phyloP scores from a whole-genome alignment of 2,113 vertebrate genomes.

The Fregetta grallaria region DNA sequence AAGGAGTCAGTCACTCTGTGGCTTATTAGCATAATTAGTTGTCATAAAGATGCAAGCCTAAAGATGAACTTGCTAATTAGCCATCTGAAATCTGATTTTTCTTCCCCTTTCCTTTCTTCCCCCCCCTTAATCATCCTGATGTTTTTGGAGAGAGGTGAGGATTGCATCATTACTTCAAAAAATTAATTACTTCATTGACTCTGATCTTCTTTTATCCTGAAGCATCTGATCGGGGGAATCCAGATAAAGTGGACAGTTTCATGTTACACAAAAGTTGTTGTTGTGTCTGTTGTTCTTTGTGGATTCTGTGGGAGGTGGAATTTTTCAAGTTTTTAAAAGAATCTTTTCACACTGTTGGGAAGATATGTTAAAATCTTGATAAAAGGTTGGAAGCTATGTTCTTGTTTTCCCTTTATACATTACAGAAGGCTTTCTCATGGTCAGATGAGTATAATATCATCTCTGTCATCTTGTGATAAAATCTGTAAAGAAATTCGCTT shows the following conservation, averaged over 20 bases:
- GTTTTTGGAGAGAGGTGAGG: neutral
- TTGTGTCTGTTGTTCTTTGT: neutral
- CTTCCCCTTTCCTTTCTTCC: neutral
- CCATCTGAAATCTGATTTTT: neutral
- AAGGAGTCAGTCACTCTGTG: neutral
- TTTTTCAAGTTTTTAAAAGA: neutral
- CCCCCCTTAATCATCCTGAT: neutral
- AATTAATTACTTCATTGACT: neutral
- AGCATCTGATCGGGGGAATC: neutral
- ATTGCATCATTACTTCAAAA: neutral
- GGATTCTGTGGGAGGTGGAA: neutral
- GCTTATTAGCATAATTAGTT: conserved; percentile 38
- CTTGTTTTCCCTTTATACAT: neutral
- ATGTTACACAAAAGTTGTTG: neutral
- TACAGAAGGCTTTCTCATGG: neutral
- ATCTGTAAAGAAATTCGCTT: neutral
- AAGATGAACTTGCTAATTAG: conserved; percentile 32
- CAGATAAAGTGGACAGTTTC: neutral
- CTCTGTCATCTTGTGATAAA: neutral
- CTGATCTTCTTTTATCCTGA: neutral
- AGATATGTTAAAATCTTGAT: neutral
- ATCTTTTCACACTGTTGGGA: neutral
- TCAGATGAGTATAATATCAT: neutral
- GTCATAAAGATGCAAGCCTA: conserved; percentile 19
- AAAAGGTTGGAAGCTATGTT: neutral